These are phyloP conservation scores for Peucedramus taeniatus DNA, from an alignment of 2,113 vertebrate species.

Conservation along the genomic window DNA sequence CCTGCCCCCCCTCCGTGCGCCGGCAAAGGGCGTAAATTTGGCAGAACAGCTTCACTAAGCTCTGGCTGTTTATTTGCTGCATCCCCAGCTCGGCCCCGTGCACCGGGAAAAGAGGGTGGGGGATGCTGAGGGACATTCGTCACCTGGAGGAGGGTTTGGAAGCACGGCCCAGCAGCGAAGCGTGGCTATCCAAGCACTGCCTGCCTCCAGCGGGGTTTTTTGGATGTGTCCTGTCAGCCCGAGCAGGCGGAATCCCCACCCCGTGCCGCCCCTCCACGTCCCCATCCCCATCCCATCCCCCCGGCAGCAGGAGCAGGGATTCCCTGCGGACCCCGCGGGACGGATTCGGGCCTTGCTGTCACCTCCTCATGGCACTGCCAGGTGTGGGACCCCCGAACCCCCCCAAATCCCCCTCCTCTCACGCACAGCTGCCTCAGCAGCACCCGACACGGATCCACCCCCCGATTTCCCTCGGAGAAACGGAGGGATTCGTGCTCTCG, in stretches of 20 bases:
- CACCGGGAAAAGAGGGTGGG: fast-evolving
- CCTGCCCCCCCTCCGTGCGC: background rate
- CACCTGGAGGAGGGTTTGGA: background rate
- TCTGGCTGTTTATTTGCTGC: background rate
- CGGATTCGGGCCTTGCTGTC: background rate
- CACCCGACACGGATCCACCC: background rate
- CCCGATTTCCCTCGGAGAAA: background rate
- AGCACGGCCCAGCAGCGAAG: fast-evolving
- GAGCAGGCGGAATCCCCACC: background rate
- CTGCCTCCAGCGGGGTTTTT: fast-evolving
- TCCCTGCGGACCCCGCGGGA: too few relatives aligned
- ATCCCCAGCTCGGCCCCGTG: background rate
- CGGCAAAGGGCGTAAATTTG: background rate
- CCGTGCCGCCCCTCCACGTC: fast-evolving
- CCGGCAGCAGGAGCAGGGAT: background rate
- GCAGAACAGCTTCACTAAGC: conserved; percentile 20
- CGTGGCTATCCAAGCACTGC: fast-evolving
- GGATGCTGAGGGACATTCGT: background rate
- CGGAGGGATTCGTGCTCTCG: background rate
- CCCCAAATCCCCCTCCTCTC: background rate
- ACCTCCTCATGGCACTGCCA: background rate
- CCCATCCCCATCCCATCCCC: too few relatives aligned
- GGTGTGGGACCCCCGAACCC: fast-evolving
- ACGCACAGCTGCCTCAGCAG: background rate
- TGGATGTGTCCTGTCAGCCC: background rate